Evolutionary conservation across 2,113 vertebrate genomes (phyloP).

Genomic region (Cyprinodon variegatus): DNA sequence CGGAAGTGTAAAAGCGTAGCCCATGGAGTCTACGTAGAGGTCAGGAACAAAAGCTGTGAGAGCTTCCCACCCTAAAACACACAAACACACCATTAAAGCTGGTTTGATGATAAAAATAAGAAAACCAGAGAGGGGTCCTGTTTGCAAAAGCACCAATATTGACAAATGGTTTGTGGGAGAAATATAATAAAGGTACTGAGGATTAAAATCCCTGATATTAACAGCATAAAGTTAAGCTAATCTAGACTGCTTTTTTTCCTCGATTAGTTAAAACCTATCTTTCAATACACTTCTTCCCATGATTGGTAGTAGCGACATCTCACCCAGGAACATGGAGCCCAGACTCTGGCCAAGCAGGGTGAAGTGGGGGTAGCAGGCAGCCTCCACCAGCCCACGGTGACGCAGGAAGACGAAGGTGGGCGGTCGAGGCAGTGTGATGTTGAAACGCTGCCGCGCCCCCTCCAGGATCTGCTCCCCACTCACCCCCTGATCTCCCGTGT

Average conservation of each 20-base stretch:
- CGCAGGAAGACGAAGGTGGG: conserved; percentile 89
- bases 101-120: not conserved
- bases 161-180: too few species aligned
- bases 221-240: too few species aligned
- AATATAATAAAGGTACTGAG: too few species aligned
- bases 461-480: conserved; percentile 86
- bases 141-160: not conserved
- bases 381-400: conserved; percentile 87
- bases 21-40: conserved; percentile 94
- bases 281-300: not conserved
- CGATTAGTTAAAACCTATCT: too few species aligned
- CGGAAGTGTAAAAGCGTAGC: conserved; percentile 91
- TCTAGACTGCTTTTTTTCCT: too few species aligned
- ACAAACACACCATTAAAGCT: not conserved
- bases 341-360: conserved; percentile 92
- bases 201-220: too few species aligned
- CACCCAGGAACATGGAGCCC: conserved; percentile 87
- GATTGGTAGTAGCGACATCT: not conserved
- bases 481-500: conserved; percentile 87
- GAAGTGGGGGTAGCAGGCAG: conserved; percentile 87
- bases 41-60: conserved; percentile 87
- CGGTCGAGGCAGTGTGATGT: conserved; percentile 83
- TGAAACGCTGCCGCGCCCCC: conserved; percentile 86
- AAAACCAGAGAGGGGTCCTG: not conserved
- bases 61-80: conserved; percentile 86